phyloP scores from a whole-genome alignment of 2,797 vertebrate species.

The Bufotes viridis region DNA sequence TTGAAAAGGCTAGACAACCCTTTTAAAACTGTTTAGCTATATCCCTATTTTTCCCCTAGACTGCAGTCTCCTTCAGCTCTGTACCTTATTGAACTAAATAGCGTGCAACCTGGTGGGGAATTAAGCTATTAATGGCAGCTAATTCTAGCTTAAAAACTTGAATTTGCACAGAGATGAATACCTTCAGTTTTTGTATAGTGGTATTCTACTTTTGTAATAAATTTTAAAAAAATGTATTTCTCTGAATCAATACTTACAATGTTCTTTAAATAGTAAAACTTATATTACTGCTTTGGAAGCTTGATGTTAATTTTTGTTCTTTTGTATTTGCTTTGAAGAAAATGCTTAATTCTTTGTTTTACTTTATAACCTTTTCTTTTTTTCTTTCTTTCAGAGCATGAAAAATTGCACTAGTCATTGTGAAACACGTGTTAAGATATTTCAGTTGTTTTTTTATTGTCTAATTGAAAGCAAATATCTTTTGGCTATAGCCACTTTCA shows the following conservation, averaged over 20 bases:
- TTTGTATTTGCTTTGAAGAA: not conserved
- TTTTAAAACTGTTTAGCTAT: too few relatives aligned
- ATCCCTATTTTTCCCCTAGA: too few relatives aligned
- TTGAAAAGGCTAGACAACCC: too few relatives aligned
- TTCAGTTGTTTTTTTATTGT: constrained; percentile 22
- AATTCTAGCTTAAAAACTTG: not conserved
- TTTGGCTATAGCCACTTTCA: constrained; percentile 40
- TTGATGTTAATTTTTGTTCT: not conserved
- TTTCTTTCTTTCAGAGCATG: not conserved
- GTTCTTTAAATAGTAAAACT: not conserved
- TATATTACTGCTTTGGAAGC: not conserved
- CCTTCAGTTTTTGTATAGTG: not conserved
- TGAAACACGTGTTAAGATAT: constrained; percentile 15
- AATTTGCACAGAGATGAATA: not conserved
- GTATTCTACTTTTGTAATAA: not conserved
- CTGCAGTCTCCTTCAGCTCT: not conserved
- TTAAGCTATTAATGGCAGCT: not conserved
- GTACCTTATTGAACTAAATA: not conserved
- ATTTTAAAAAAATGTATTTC: constrained; percentile 25
- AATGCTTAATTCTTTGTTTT: not conserved
- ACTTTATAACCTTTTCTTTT: not conserved
- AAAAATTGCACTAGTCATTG: constrained; percentile 20
- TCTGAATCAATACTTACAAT: constrained; percentile 58
- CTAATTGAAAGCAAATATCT: constrained; percentile 37
- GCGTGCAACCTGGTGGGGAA: not conserved